Evolutionary conservation across 2,113 vertebrate genomes (phyloP), one percentile per base, ranked within the genome.

Genomic region (Heptranchias perlo): DNA sequence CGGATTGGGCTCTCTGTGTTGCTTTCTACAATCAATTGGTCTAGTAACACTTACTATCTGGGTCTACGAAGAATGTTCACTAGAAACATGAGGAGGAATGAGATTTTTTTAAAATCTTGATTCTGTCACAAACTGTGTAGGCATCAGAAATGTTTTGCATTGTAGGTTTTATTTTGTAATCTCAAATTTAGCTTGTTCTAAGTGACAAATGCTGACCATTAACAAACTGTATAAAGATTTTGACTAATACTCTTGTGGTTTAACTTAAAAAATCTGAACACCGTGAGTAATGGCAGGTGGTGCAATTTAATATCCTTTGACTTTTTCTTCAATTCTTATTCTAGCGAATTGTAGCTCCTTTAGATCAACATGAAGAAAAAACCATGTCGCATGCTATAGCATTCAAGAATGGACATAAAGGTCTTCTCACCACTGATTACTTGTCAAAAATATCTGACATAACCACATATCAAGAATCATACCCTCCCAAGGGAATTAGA

Each of bases 331-430:
- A 52, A 95, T 44, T 69, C 94, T 95, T 69, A 64, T 95, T 95
- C 28, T 10, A 95, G 94, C 28, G 47, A 95, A 52, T 7, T 28
- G 35, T 65, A 69, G 47, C 64, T 67, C 44, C 64, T 18, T 11
- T 95, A 1, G 94, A 95, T 31, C 23, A 95, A 49, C 18, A 28
- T 47, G 64, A 69, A 13, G 94, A 25, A 3, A 69, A 69, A 21
- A 1, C 58, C 89, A 62, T 21, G 13, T 47, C 39, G 25, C 4
- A 49, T 73, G 65, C 94, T 52, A 52, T 69, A 95, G 39, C 64
- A 18, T 95, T 95, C 64, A 95, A 95, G 10, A 28, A 95, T 35
- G 94, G 94, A 31, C 64, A 69, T 67, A 95, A 95, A 95, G 94
- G 94, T 73, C 65, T 95, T 18, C 64, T 95, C 47, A 95, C 23